Evolutionary conservation across 2,888 invertebrate genomes (phyloP).

Genomic region (Cerastoderma edule): DNA sequence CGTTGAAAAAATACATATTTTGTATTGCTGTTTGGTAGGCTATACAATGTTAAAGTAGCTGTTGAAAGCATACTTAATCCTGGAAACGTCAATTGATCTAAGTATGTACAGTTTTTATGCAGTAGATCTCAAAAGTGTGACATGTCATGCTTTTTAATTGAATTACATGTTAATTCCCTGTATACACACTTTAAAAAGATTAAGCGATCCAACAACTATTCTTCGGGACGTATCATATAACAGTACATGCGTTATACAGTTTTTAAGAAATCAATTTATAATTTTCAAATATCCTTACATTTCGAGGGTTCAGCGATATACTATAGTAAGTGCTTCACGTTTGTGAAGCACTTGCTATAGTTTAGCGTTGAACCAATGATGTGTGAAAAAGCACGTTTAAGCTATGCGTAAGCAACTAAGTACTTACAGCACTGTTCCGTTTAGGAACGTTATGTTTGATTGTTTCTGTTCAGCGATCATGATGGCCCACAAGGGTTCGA

Average conservation of each 20-base stretch:
- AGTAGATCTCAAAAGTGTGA: too few species aligned
- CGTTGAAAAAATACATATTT: too few species aligned
- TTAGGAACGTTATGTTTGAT: neutral
- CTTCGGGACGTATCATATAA: too few species aligned
- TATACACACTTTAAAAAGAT: too few species aligned
- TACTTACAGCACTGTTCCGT: neutral
- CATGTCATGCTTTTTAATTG: too few species aligned
- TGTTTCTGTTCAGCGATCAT: neutral
- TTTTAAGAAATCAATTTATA: neutral
- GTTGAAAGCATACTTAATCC: too few species aligned
- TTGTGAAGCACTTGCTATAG: neutral
- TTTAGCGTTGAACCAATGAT: neutral
- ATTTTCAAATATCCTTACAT: neutral
- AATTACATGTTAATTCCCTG: too few species aligned
- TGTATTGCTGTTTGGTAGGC: too few species aligned
- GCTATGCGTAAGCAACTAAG: neutral
- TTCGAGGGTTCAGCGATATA: neutral
- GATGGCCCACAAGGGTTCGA: slow-evolving; percentile 3
- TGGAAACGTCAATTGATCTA: too few species aligned
- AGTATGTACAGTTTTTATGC: too few species aligned
- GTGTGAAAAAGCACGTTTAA: neutral
- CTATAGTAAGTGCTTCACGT: neutral
- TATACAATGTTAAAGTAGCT: too few species aligned
- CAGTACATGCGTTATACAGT: neutral
- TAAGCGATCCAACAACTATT: too few species aligned